phyloP scores from a whole-genome alignment of 2,888 invertebrate species.

The Lycaena phlaeas region DNA sequence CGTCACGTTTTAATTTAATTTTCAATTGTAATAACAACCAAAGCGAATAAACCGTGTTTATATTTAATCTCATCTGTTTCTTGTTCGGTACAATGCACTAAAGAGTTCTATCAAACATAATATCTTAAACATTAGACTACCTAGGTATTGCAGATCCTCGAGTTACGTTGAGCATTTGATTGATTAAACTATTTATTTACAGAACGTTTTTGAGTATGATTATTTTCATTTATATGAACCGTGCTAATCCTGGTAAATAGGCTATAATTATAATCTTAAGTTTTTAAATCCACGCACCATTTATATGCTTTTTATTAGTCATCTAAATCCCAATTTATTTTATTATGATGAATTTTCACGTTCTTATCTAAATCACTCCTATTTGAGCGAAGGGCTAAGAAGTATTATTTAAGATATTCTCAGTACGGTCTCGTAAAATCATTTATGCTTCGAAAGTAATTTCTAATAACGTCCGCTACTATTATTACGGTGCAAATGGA shows the following conservation, averaged over 20 bases:
- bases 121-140: slow-evolving; percentile 2
- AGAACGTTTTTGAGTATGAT: no score
- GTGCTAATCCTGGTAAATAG: no score
- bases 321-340: no score
- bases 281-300: no score
- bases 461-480: slow-evolving; percentile 20
- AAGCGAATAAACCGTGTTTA: slow-evolving; percentile 1
- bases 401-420: not conserved
- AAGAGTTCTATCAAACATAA: slow-evolving; percentile 7
- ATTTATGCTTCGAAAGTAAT: slow-evolving; percentile 19
- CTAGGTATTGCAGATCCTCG: slow-evolving; percentile 1
- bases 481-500: slow-evolving; percentile 20
- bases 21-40: slow-evolving; percentile 2
- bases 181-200: no score
- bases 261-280: no score
- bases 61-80: slow-evolving; percentile 4
- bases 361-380: not conserved
- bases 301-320: no score
- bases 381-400: not conserved
- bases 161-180: not conserved
- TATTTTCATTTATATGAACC: no score
- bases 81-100: slow-evolving; percentile 6
- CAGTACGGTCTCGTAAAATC: slow-evolving; percentile 11
- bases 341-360: no score
- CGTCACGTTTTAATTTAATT: slow-evolving; percentile 1